Base-by-base conservation (phyloP, 2,888 invertebrate genomes). In the Timema cristinae region DNA sequence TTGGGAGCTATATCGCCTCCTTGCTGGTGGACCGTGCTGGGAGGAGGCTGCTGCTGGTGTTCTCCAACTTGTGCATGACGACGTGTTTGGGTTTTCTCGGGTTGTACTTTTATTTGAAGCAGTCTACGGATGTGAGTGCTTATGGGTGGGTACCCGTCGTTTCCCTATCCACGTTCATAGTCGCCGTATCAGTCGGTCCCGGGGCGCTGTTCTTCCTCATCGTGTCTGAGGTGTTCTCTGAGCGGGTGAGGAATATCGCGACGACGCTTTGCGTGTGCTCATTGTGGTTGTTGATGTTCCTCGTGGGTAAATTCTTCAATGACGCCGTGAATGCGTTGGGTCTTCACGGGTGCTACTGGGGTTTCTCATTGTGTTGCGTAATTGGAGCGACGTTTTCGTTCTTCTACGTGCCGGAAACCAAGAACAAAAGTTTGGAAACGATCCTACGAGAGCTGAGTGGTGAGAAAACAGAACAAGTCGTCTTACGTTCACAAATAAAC, bases 351-450 rank as follows among this genome's bases (percentile, higher is more conserved):
- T 79, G 80, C 0, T 85, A 85, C 77, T 84, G 83, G 76, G 68
- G 81, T 6, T 86, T 84, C 73, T 82, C 83, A 0, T 51, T 75
- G 0, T 79, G 80, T 32, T 82, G 83, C 76, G 69, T 82, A 47
- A 66, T 80, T 0, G 80, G 82, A 0, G 77, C 79, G 7, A 51
- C 82, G 71, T 79, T 81, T 54, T 78, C 80, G 68, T 75, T 82
- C 54, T 74, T 82, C 13, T 82, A 80, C 54, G 77, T 85, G 50
- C 84, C 84, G 0, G 85, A 85, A 76, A 85, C 84, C 0, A 83
- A 81, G 76, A 83, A 83, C 32, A 82, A 81, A 76, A 81, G 79
- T 69, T 78, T 81, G 54, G 79, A 80, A 15, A 80, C 83, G 68
- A 85, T 85, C 8, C 82, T 85, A 71, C 79, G 80, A 50, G 72